These are phyloP conservation scores for Zaprionus bogoriensis DNA, from an alignment of 2,888 invertebrate species.

Conservation along the genomic window DNA sequence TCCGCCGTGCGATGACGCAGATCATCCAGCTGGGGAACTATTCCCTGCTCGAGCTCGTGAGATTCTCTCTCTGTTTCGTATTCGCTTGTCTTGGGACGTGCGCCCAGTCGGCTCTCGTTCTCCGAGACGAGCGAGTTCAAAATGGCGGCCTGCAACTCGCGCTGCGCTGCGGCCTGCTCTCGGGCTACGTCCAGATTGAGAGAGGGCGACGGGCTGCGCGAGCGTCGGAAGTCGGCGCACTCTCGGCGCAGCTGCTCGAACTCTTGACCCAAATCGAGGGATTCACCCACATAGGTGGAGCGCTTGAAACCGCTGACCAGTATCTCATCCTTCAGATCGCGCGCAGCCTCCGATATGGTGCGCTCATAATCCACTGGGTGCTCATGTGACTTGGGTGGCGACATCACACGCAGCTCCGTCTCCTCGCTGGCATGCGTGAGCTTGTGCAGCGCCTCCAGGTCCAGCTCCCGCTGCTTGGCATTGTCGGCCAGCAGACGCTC, in stretches of 20 bases:
- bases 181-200: slow-evolving; percentile 42
- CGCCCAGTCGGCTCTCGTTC: slow-evolving; percentile 55
- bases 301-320: slow-evolving; percentile 75
- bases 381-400: slow-evolving; percentile 36
- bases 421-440: slow-evolving; percentile 70
- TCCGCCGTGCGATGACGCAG: slow-evolving; percentile 74
- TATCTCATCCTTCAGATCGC: slow-evolving; percentile 75
- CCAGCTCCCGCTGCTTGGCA: slow-evolving; percentile 67
- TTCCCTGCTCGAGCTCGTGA: slow-evolving; percentile 65
- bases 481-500: slow-evolving; percentile 61
- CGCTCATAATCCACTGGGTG: slow-evolving; percentile 65
- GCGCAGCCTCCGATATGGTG: slow-evolving; percentile 74
- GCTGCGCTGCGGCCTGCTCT: slow-evolving; percentile 57
- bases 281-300: slow-evolving; percentile 82
- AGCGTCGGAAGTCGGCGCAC: slow-evolving; percentile 71
- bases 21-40: slow-evolving; percentile 71
- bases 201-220: slow-evolving; percentile 75
- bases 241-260: slow-evolving; percentile 67
- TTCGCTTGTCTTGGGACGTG: slow-evolving; percentile 70
- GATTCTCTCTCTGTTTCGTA: no score
- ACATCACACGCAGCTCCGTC: slow-evolving; percentile 64
- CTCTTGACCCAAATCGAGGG: slow-evolving; percentile 76
- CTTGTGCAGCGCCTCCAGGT: slow-evolving; percentile 72
- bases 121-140: slow-evolving; percentile 70
- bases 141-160: slow-evolving; percentile 77